Percentiles rank a stretch among this genome's conserved stretches.
phyloP scores from a whole-genome alignment of 2,888 invertebrate species.

The Caenorhabditis sp. region DNA sequence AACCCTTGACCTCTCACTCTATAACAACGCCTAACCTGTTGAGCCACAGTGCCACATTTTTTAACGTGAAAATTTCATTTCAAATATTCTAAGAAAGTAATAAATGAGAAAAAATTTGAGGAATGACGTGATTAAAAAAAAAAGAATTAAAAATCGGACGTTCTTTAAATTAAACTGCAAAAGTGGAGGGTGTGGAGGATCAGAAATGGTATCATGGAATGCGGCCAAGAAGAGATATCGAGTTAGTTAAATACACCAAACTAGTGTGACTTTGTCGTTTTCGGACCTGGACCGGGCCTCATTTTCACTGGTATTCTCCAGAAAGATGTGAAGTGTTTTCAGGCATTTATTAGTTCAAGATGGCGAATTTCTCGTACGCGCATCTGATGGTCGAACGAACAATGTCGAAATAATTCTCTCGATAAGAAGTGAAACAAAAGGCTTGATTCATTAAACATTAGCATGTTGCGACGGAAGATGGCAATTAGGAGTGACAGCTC shows the following conservation, averaged over 20 bases:
- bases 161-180: too few species aligned
- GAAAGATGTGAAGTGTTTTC: background rate
- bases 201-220: slow-evolving; percentile 11
- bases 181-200: slow-evolving; percentile 3
- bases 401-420: slow-evolving; percentile 37
- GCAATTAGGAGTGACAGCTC: slow-evolving; percentile 9
- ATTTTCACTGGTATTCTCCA: too few species aligned
- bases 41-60: too few species aligned
- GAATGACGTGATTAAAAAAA: too few species aligned
- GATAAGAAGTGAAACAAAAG: slow-evolving; percentile 8
- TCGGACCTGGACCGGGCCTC: background rate
- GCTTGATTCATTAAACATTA: slow-evolving; percentile 17
- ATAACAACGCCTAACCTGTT: too few species aligned
- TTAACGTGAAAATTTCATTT: too few species aligned
- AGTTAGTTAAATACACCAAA: background rate
- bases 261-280: background rate
- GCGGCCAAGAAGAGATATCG: slow-evolving; percentile 7
- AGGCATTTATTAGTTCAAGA: slow-evolving; percentile 5
- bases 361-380: slow-evolving; percentile 56
- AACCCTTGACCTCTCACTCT: too few species aligned
- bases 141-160: too few species aligned
- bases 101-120: too few species aligned
- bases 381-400: slow-evolving; percentile 37
- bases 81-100: too few species aligned
- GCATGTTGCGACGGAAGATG: slow-evolving; percentile 11